These are phyloP conservation scores for Melanocharis versteri DNA, from an alignment of 2,113 vertebrate genomes.

Conservation along the genomic window DNA sequence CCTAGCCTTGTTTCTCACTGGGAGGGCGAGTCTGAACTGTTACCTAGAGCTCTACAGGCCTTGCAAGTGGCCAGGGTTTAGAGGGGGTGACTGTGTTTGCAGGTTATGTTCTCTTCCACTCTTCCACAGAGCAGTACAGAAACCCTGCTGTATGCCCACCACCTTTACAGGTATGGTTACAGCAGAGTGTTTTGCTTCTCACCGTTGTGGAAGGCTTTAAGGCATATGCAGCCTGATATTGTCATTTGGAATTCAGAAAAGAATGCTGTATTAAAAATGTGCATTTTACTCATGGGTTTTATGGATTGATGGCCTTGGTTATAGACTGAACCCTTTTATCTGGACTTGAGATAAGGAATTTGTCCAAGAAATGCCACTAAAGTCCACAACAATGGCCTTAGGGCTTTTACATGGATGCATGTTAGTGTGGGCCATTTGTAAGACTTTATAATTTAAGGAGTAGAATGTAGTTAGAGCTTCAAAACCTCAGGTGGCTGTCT, in stretches of 20 bases:
- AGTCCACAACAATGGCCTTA: neutral
- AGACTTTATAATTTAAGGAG: neutral
- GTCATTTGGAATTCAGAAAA: neutral
- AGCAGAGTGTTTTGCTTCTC: neutral
- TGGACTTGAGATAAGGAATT: neutral
- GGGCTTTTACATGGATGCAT: neutral
- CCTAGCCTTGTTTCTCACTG: neutral
- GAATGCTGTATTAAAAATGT: neutral
- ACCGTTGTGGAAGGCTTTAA: neutral
- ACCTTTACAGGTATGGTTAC: neutral
- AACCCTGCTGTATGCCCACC: neutral
- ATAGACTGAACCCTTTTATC: neutral
- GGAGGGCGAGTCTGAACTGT: neutral
- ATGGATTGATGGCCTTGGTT: neutral
- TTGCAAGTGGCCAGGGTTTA: neutral
- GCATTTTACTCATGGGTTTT: rapidly evolving
- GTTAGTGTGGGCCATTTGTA: neutral
- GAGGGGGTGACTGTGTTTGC: neutral
- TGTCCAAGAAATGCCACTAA: neutral
- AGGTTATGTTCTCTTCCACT: neutral
- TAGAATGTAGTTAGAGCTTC: neutral
- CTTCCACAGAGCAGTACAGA: neutral
- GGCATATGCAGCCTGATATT: neutral
- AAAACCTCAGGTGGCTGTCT: neutral
- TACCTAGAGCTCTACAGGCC: neutral